phyloP scores from a whole-genome alignment of 2,113 vertebrate species.

The Sprattus sprattus region DNA sequence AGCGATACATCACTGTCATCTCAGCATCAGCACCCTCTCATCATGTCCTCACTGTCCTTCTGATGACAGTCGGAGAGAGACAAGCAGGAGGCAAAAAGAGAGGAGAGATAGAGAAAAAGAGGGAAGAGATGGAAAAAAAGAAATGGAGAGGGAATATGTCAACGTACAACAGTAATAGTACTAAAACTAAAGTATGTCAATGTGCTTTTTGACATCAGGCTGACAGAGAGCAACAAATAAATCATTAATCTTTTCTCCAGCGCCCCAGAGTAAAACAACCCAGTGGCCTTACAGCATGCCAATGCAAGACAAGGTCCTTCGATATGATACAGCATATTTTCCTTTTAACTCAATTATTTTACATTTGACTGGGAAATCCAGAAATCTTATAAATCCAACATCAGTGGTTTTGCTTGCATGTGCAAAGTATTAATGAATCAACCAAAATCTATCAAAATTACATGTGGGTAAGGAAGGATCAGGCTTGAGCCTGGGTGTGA shows the following conservation, averaged over 20 bases:
- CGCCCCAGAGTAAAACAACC: neutral
- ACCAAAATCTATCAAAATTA: neutral
- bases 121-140: neutral
- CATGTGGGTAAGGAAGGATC: neutral
- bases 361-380: no score
- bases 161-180: neutral
- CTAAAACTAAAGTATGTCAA: neutral
- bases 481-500: neutral
- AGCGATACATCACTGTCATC: constrained; percentile 67
- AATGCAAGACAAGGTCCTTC: neutral
- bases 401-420: no score
- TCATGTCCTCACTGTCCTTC: neutral
- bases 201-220: neutral
- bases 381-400: no score
- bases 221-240: neutral
- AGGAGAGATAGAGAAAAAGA: neutral
- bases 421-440: neutral
- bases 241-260: neutral
- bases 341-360: neutral
- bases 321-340: neutral
- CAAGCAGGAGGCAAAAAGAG: constrained; percentile 24
- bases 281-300: neutral
- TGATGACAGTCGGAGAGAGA: constrained; percentile 46
- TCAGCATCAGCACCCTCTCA: constrained; percentile 57
- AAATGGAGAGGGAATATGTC: neutral